A percentile compares a stretch with the other conserved stretches of the same genome.
Evolutionary conservation across 2,113 vertebrate genomes (phyloP).

Genomic region (Coryphaenoides rupestris): DNA sequence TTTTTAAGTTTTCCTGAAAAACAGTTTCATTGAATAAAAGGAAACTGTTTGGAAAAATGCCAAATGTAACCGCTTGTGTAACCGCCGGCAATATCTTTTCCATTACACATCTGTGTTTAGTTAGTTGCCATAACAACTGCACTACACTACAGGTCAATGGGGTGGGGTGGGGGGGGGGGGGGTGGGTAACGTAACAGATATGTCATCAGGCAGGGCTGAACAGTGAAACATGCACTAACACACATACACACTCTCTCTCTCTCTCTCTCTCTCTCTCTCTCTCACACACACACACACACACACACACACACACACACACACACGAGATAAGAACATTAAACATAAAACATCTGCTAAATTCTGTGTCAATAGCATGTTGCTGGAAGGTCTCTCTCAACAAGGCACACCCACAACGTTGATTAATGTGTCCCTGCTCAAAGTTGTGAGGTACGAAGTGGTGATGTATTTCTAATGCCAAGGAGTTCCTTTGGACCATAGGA

Average conservation of each 20-base stretch:
- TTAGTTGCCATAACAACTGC: conserved; percentile 38
- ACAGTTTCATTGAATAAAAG: no score
- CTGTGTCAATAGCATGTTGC: conserved; percentile 14
- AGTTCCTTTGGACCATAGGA: conserved; percentile 28
- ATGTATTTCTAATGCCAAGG: conserved; percentile 18
- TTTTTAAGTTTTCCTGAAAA: not conserved
- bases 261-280: no score
- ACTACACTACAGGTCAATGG: conserved; percentile 18
- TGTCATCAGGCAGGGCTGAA: conserved; percentile 56
- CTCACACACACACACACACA: conserved; percentile 27
- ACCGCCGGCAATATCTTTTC: conserved; percentile 8
- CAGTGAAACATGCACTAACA: conserved; percentile 36
- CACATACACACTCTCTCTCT: no score
- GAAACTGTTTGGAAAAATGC: not conserved
- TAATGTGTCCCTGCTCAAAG: conserved; percentile 45
- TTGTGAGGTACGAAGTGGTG: conserved; percentile 5
- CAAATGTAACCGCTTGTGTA: not conserved
- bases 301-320: no score
- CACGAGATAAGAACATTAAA: conserved; percentile 17
- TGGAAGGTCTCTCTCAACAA: conserved; percentile 22
- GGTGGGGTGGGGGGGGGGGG: conserved; percentile 19
- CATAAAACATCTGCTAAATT: conserved; percentile 7
- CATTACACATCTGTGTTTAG: conserved; percentile 47
- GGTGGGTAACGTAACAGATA: conserved; percentile 33
- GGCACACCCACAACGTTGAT: conserved; percentile 53